A percentile compares a stretch with the other conserved stretches of the same genome.
Conservation (phyloP, 2,797 vertebrate genomes). For the Otus scops region DNA sequence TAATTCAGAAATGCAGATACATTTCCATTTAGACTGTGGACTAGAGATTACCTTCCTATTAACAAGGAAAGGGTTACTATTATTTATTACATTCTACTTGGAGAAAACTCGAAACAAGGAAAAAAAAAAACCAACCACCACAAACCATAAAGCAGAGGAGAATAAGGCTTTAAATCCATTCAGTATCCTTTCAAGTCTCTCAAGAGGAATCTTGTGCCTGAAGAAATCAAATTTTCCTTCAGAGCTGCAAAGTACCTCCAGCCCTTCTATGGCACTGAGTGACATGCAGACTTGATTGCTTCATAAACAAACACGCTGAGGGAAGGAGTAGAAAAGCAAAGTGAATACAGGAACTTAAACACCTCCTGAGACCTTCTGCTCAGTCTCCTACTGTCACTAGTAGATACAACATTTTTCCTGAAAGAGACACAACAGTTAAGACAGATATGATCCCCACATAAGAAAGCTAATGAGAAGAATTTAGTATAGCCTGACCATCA, state of each 20-base stretch:
- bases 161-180: background rate
- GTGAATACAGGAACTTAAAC: background rate
- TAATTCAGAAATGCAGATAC: background rate
- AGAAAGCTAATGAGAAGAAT: background rate
- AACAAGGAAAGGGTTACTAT: background rate
- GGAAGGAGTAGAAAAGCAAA: background rate
- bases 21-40: background rate
- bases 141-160: background rate
- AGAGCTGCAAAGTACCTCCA: background rate
- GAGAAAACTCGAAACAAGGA: background rate
- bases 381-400: background rate
- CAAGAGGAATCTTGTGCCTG: background rate
- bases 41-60: background rate
- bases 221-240: conserved; percentile 1
- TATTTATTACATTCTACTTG: background rate
- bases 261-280: background rate
- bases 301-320: background rate
- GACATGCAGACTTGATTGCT: background rate
- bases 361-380: background rate
- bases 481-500: background rate
- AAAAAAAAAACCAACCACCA: fast-evolving
- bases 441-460: background rate
- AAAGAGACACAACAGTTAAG: background rate
- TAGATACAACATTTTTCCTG: background rate
- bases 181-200: background rate